phyloP scores from a whole-genome alignment of 2,113 vertebrate genomes.

The Oryzias celebensis region DNA sequence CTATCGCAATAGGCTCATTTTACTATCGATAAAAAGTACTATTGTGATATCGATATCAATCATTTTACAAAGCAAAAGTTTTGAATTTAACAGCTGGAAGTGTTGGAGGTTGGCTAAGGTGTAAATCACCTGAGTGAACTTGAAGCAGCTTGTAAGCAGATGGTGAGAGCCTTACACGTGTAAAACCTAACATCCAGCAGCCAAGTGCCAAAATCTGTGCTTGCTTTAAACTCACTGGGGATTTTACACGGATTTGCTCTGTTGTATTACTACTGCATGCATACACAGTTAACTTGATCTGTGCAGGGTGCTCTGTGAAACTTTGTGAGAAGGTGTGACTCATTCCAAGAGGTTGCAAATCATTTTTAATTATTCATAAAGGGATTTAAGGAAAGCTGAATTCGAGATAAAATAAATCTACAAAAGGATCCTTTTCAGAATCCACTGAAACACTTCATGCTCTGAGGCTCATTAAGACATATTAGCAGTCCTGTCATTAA shows the following conservation, averaged over 20 bases:
- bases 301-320: background rate
- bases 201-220: background rate
- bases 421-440: background rate
- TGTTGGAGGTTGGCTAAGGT: constrained; percentile 13
- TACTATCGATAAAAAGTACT: too few species aligned
- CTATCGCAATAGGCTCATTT: too few species aligned
- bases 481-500: constrained; percentile 38
- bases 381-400: background rate
- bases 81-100: constrained; percentile 46
- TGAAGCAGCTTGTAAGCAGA: background rate
- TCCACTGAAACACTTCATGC: background rate
- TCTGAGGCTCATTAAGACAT: constrained; percentile 34
- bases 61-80: constrained; percentile 27
- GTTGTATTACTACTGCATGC: too few species aligned
- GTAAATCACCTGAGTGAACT: background rate
- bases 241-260: background rate
- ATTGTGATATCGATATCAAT: too few species aligned
- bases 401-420: background rate
- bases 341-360: background rate
- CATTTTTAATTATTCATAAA: background rate
- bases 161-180: background rate
- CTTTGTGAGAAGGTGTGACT: background rate
- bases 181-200: background rate
- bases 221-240: background rate
- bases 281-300: background rate